Conservation (phyloP, 2,113 vertebrate species). For the Heterotis niloticus region DNA sequence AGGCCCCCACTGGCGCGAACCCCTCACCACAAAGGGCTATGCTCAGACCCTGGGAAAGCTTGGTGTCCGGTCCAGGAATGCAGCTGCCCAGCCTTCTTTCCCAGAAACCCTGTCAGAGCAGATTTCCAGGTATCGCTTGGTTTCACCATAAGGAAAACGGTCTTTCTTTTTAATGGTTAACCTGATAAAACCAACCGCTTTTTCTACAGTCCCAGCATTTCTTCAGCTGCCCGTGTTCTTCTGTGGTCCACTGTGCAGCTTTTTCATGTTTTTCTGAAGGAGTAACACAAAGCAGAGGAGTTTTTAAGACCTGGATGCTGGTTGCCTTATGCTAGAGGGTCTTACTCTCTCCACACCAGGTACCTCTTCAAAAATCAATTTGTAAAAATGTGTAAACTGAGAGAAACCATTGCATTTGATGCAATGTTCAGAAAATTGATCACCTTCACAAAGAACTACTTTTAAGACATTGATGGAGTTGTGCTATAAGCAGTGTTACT, state of each 20-base stretch:
- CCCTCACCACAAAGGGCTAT: conserved; percentile 46
- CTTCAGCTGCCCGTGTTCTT: not conserved
- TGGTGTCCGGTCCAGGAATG: conserved; percentile 47
- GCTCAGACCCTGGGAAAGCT: conserved; percentile 51
- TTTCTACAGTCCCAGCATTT: not conserved
- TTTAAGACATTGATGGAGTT: too few species aligned
- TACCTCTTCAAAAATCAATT: too few species aligned
- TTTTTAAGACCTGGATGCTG: not conserved
- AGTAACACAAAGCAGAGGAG: not conserved
- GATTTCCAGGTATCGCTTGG: not conserved
- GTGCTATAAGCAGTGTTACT: too few species aligned
- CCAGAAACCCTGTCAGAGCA: conserved; percentile 37
- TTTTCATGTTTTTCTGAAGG: not conserved
- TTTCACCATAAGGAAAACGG: not conserved
- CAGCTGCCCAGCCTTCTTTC: conserved; percentile 44
- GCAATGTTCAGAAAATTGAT: too few species aligned
- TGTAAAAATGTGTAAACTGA: too few species aligned
- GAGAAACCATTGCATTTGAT: too few species aligned
- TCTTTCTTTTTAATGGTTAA: not conserved
- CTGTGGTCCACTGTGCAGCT: not conserved
- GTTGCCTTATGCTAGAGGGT: not conserved
- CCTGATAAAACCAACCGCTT: not conserved
- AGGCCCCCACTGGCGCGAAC: conserved; percentile 28
- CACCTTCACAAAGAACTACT: too few species aligned
- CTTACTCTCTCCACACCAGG: too few species aligned